phyloP scores from a whole-genome alignment of 2,888 invertebrate species.

The Mimachlamys varia region DNA sequence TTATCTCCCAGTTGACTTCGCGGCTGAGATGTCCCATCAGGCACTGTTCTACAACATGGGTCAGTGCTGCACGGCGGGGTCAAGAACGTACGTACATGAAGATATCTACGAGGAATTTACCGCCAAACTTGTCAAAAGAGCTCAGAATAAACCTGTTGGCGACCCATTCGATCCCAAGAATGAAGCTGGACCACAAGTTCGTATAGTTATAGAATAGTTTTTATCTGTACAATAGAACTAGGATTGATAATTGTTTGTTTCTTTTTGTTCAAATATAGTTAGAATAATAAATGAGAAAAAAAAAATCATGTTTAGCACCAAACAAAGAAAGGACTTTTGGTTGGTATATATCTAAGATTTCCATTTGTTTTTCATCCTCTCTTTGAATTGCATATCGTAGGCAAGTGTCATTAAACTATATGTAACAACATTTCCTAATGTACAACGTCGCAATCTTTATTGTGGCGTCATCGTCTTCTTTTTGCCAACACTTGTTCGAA shows the following conservation, averaged over 20 bases:
- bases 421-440: too few species aligned
- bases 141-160: constrained; percentile 89
- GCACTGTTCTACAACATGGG: constrained; percentile 83
- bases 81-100: constrained; percentile 93
- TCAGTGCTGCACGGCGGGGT: constrained; percentile 92
- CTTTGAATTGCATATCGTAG: too few species aligned
- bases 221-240: too few species aligned
- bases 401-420: too few species aligned
- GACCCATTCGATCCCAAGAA: constrained; percentile 88
- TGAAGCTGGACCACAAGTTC: constrained; percentile 92
- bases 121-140: constrained; percentile 84
- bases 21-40: constrained; percentile 79
- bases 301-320: too few species aligned
- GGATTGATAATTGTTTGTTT: neutral
- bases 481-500: too few species aligned
- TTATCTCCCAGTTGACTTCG: constrained; percentile 73
- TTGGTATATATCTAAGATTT: too few species aligned
- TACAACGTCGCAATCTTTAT: too few species aligned
- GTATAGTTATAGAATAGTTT: neutral
- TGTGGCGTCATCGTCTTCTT: too few species aligned
- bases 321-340: too few species aligned
- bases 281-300: too few species aligned
- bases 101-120: constrained; percentile 96
- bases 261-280: neutral
- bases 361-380: too few species aligned